Base-by-base conservation (phyloP, 2,113 vertebrate genomes). In the Euleptes europaea region DNA sequence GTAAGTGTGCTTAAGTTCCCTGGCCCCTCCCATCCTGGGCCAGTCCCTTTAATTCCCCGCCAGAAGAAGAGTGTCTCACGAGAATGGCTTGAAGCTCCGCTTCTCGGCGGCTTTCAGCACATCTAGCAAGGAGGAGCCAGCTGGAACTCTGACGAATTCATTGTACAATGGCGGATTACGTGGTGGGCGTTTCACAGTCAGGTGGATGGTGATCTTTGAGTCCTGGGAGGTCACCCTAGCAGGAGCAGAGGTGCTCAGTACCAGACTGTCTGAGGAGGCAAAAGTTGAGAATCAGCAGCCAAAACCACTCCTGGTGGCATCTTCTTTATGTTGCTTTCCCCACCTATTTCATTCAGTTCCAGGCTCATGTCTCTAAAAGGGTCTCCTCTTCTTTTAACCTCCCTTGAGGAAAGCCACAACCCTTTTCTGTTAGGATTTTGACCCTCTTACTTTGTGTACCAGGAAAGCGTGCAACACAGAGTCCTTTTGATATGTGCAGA, bases 141-240 rank as follows among this genome's bases (percentile, higher is more conserved):
- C 80, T 0, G 95, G 94, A 3, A 88, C 95, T 0, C 86, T 14
- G 84, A 99, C 47, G 0, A 1, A 1, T 19, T 86, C 60, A 26
- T 78, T 4, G 0, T 96, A 97, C 35, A 88, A 33, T 0, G 0
- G 65, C 33, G 40, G 86, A 0, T 76, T 90, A 28, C 69, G 77
- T 0, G n/a, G 40, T 1, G 93, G 90, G 12, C 75, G 89, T 84
- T 97, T 94, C 89, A 98, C 98, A 74, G 95, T 89, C 89, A 99
- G 93, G 1, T 6, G 63, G 87, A 99, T 89, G 0, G 6, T 33
- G 84, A 97, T 94, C 57, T 78, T 88, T 0, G 3, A 54, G 28
- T 0, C 5, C 76, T 9, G 21, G 11, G 0, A 6, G 9, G 74
- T 8, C 26, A 49, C 2, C 74, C 44, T 0, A 47, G 33, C 33